Evolutionary conservation across 2,888 invertebrate genomes (phyloP).

Genomic region (Oscheius myriophilus): DNA sequence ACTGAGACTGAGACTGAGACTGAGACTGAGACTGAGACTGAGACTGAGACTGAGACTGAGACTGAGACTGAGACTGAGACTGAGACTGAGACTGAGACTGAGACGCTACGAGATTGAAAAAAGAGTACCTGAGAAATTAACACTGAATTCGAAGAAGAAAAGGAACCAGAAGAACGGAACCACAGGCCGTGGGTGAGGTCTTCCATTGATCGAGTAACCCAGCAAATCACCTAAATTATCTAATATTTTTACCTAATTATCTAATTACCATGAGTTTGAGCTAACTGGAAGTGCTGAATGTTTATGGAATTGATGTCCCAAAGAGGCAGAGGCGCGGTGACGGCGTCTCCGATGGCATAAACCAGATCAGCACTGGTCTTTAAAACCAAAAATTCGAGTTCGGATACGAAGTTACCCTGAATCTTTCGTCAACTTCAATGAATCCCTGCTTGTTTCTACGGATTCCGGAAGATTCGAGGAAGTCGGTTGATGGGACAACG

Average conservation of each 20-base stretch:
- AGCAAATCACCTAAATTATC: slow-evolving; percentile 43
- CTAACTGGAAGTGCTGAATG: slow-evolving; percentile 90
- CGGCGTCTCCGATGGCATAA: slow-evolving; percentile 92
- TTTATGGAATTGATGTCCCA: slow-evolving; percentile 74
- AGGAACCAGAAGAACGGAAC: slow-evolving; percentile 94
- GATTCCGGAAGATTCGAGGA: slow-evolving; percentile 81
- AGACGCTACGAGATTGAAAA: too few species aligned
- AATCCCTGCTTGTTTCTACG: slow-evolving; percentile 78
- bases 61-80: too few species aligned
- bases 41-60: too few species aligned
- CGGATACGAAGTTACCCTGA: slow-evolving; percentile 30
- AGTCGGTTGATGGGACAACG: slow-evolving; percentile 83
- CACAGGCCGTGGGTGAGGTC: slow-evolving; percentile 73
- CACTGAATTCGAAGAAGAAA: slow-evolving; percentile 84
- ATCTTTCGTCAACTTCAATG: slow-evolving; percentile 48
- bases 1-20: too few species aligned
- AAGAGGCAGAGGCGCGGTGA: slow-evolving; percentile 84
- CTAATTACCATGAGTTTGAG: slow-evolving; percentile 83
- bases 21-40: too few species aligned
- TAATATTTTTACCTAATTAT: neutral
- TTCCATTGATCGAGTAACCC: slow-evolving; percentile 77
- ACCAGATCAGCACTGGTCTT: slow-evolving; percentile 83
- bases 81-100: too few species aligned
- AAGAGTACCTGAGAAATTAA: slow-evolving; percentile 80
- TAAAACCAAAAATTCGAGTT: slow-evolving; percentile 17